A percentile compares a stretch with the other conserved stretches of the same genome.
Conservation (phyloP, 2,797 vertebrate species). For the Buceros bicornis region DNA sequence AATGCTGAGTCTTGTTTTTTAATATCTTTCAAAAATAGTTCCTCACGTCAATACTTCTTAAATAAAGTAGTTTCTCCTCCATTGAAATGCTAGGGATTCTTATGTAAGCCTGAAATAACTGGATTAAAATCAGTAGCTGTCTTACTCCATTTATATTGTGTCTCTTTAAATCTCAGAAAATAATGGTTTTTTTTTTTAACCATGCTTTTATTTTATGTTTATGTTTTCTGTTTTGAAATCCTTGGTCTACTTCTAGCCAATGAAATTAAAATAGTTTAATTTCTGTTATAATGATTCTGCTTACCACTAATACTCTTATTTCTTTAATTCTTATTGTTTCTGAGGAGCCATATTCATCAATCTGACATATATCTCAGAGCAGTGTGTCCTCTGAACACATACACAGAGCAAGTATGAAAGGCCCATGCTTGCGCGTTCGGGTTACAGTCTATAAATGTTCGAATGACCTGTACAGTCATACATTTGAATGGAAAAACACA, state of each 20-base stretch:
- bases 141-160: not conserved
- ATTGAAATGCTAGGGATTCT: not conserved
- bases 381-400: not conserved
- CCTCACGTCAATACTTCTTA: not conserved
- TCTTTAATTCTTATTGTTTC: not conserved
- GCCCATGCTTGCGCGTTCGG: not conserved
- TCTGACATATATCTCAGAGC: not conserved
- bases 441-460: not conserved
- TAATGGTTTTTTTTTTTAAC: not conserved
- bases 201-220: not conserved
- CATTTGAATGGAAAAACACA: not conserved
- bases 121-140: not conserved
- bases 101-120: not conserved
- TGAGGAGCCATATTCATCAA: not conserved
- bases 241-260: not conserved
- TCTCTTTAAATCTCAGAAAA: not conserved
- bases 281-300: not conserved
- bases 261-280: not conserved
- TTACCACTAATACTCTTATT: not conserved
- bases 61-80: not conserved
- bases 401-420: not conserved
- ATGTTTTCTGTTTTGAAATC: not conserved
- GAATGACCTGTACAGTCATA: not conserved
- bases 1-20: not conserved
- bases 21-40: not conserved